Conservation (phyloP, 2,888 invertebrate species). For the Zygogramma bicolorata region DNA sequence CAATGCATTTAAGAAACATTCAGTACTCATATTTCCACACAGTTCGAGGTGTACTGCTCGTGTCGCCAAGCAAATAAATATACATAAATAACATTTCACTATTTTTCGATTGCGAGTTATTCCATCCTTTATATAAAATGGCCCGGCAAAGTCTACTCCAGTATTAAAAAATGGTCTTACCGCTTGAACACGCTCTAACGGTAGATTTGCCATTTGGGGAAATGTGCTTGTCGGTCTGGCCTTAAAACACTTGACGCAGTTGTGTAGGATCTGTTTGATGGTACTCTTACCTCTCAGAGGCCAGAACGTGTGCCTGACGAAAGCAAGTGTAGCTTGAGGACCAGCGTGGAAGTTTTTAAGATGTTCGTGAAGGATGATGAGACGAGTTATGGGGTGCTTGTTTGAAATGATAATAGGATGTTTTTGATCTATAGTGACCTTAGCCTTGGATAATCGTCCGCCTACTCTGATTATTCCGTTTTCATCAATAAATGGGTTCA, state of each 20-base stretch:
- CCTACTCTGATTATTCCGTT: conserved; percentile 26
- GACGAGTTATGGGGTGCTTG: conserved; percentile 9
- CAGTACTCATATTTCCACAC: conserved; percentile 43
- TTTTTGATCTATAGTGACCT: conserved; percentile 10
- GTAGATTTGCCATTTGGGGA: conserved; percentile 40
- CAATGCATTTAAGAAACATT: conserved; percentile 39
- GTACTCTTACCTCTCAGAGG: conserved; percentile 12
- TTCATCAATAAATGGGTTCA: conserved; percentile 24
- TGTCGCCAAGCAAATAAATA: conserved; percentile 53
- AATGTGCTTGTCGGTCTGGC: conserved; percentile 19
- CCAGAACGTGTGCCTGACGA: neutral
- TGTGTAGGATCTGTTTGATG: neutral
- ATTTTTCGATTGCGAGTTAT: conserved; percentile 35
- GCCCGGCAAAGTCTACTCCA: conserved; percentile 51
- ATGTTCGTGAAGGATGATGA: conserved; percentile 23
- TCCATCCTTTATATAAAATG: conserved; percentile 42
- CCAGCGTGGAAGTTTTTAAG: conserved; percentile 17
- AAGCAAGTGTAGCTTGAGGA: conserved; percentile 1
- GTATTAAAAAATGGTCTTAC: conserved; percentile 27
- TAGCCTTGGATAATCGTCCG: conserved; percentile 12
- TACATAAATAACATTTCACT: conserved; percentile 49
- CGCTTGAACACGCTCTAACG: conserved; percentile 17
- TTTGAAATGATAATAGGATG: conserved; percentile 18
- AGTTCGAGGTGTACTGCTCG: conserved; percentile 58
- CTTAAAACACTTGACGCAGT: conserved; percentile 31